phyloP scores from a whole-genome alignment of 2,113 vertebrate genomes.

The Rhagologus leucostigma region DNA sequence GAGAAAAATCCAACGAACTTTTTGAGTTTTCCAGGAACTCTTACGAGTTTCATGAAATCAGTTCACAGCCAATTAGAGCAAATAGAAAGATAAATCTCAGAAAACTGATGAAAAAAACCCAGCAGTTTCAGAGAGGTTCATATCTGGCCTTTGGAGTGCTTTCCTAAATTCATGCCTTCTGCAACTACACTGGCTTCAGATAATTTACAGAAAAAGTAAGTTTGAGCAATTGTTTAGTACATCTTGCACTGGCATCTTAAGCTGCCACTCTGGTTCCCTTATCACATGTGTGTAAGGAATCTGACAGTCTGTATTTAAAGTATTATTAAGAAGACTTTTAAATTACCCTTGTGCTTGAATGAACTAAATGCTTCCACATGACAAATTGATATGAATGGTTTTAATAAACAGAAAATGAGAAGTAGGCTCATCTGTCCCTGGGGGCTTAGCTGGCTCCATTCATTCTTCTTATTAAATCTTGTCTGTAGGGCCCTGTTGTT shows the following conservation, averaged over 20 bases:
- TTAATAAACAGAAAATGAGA: conserved; percentile 63
- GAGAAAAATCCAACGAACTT: background rate
- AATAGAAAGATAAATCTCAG: background rate
- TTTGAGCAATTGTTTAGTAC: background rate
- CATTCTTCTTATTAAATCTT: conserved; percentile 9
- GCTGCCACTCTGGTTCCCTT: background rate
- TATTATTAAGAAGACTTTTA: conserved; percentile 38
- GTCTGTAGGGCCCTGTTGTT: background rate
- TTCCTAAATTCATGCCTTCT: background rate
- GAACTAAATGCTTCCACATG: conserved; percentile 23
- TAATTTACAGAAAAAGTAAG: background rate
- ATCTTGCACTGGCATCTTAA: background rate
- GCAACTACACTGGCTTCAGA: background rate
- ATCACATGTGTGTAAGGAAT: background rate
- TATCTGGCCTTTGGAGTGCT: background rate
- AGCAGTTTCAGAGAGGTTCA: background rate
- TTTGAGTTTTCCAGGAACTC: background rate
- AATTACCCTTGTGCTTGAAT: conserved; percentile 33
- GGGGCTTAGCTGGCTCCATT: conserved; percentile 6
- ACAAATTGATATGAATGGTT: conserved; percentile 56
- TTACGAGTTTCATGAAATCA: background rate
- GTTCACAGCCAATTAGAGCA: background rate
- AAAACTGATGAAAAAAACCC: background rate
- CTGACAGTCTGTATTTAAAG: conserved; percentile 4
- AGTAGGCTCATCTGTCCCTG: conserved; percentile 34